Conservation (phyloP, 2,888 invertebrate species). For the Dolichomitus sp. region DNA sequence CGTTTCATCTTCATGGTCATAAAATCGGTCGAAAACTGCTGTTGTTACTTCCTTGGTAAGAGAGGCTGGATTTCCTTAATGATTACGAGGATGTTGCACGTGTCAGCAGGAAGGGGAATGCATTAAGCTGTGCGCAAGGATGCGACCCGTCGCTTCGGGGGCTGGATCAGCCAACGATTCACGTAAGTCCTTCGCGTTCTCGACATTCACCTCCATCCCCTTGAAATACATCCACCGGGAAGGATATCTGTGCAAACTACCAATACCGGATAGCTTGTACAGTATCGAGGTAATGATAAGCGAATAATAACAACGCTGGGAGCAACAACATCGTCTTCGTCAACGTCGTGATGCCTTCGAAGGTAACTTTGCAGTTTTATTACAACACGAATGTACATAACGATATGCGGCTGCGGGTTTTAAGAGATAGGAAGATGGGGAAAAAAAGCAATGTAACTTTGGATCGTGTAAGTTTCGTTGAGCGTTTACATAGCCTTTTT, state of each 20-base stretch:
- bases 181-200: slow-evolving; percentile 35
- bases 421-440: neutral
- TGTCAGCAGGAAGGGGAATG: slow-evolving; percentile 41
- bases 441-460: neutral
- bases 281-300: slow-evolving; percentile 73
- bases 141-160: neutral
- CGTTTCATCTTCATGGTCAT: neutral
- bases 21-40: neutral
- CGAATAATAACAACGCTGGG: slow-evolving; percentile 75
- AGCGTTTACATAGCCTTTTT: neutral
- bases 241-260: slow-evolving; percentile 30
- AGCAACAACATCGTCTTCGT: slow-evolving; percentile 44
- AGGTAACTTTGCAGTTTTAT: slow-evolving; percentile 37
- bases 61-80: slow-evolving; percentile 13
- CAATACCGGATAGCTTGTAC: slow-evolving; percentile 1
- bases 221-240: slow-evolving; percentile 10
- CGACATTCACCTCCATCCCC: slow-evolving; percentile 21
- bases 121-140: slow-evolving; percentile 31
- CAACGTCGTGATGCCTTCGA: slow-evolving; percentile 11
- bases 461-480: neutral
- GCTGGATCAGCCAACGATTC: slow-evolving; percentile 35
- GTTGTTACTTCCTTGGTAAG: neutral
- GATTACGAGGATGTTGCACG: slow-evolving; percentile 14
- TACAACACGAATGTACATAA: neutral
- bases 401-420: neutral